Base-by-base conservation (phyloP, 30 jellyfish, hydroid and myxozoan genomes). In the Pelagia noctiluca region DNA sequence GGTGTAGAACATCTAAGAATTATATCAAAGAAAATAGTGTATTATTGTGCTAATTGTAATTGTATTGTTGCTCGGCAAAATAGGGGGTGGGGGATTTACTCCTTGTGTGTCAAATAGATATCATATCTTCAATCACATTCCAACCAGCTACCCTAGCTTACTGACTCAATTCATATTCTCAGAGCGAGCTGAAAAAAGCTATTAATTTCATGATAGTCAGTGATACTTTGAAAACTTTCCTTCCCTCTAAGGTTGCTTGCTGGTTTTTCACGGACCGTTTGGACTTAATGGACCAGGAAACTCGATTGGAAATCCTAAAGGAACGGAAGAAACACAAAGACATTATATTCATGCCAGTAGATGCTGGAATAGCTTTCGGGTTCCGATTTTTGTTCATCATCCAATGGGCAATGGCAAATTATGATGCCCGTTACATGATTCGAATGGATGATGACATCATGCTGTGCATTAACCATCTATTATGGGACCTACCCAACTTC, bases 361-460 rank as follows among this genome's bases (percentile, higher is more conserved):
- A 34, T 5, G 34, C 35, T 5, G 90, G 90, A 22, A 3, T 80
- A 46, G 12, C 16, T 5, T 87, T 87, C 50, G 96, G 96, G 23
- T 82, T 33, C 23, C 88, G 96, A 11, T 12, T 87, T 24, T 50
- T 76, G 53, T 76, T 5, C 53, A 75, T 67, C 2, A 26, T 87
- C 29, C 91, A 76, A 57, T 87, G 87, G 88, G 72, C 88, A 4
- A 34, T 76, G 48, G 24, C 67, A 7, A 16, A 77, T 35, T 87
- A 76, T 38, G 50, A 64, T 26, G 63, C 66, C 31, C 22, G 52
- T 3, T 87, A 87, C 46, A 23, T 78, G 11, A 71, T 87, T 3
- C 79, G 96, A 23, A 21, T 63, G 1, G 96, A 87, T 71, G 96
- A 87, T n/a, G 96, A 87, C 82, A 76, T 87, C 3, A n/a, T 87